These are phyloP conservation scores for Dicyrtomina minuta DNA, from an alignment of 2,888 invertebrate species.

Conservation along the genomic window DNA sequence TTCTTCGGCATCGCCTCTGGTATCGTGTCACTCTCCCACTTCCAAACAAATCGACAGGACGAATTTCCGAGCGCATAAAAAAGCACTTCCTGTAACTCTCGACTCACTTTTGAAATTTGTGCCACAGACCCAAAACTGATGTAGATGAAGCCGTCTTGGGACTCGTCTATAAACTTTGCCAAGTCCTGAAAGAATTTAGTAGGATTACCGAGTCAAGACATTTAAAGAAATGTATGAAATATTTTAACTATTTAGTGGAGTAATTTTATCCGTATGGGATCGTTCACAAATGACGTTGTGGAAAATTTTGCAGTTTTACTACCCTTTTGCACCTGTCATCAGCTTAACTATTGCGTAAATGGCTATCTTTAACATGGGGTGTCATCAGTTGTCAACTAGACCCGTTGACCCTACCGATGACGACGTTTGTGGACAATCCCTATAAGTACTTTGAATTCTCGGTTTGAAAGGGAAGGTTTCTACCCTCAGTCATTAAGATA, in stretches of 20 bases:
- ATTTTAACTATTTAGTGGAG: neutral
- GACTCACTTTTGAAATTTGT: conserved; percentile 21
- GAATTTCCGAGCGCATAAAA: conserved; percentile 38
- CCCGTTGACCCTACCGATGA: too few species aligned
- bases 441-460: too few species aligned
- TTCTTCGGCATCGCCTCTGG: conserved; percentile 56
- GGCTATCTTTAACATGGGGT: too few species aligned
- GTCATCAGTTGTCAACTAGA: too few species aligned
- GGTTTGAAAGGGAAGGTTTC: too few species aligned
- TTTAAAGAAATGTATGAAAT: conserved; percentile 1
- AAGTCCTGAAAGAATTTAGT: conserved; percentile 26
- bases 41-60: conserved; percentile 42
- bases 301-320: too few species aligned
- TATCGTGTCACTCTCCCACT: conserved; percentile 37
- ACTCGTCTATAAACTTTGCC: conserved; percentile 17
- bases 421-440: too few species aligned
- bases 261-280: too few species aligned
- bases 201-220: too few species aligned
- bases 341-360: too few species aligned
- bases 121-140: conserved; percentile 31
- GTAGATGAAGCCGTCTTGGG: conserved; percentile 22
- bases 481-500: neutral
- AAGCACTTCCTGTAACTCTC: conserved; percentile 33
- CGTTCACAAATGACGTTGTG: too few species aligned
- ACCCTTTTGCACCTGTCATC: too few species aligned